Conservation (phyloP, 2,113 vertebrate genomes). For the Scomber scombrus region DNA sequence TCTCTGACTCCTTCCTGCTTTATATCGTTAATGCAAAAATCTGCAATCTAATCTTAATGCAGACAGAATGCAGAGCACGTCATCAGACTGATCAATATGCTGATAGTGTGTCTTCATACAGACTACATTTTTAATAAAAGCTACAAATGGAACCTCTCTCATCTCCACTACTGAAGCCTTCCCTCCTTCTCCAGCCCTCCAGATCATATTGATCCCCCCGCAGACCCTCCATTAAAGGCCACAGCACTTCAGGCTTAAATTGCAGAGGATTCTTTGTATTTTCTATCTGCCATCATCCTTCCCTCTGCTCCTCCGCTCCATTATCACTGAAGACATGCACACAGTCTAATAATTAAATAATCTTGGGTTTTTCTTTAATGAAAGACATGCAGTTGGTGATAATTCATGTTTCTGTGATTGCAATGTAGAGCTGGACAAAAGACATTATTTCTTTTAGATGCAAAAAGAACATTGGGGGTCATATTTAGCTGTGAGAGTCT, state of each 20-base stretch:
- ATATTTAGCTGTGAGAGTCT: constrained; percentile 3
- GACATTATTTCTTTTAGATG: background rate
- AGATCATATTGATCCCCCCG: background rate
- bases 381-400: background rate
- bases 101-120: background rate
- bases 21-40: background rate
- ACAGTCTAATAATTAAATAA: constrained; percentile 2
- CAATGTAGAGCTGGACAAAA: background rate
- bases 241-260: constrained; percentile 16
- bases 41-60: background rate
- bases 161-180: background rate
- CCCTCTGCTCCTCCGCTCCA: background rate
- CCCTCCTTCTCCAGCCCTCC: background rate
- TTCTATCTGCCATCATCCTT: background rate
- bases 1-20: background rate
- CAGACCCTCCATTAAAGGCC: constrained; percentile 29
- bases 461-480: background rate
- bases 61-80: background rate
- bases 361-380: background rate
- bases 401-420: background rate
- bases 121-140: background rate
- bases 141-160: background rate
- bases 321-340: background rate
- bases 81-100: background rate
- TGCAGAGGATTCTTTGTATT: constrained; percentile 2